Evolutionary conservation across 2,888 invertebrate species (phyloP).

Genomic region (Drosophila suboccidentalis): DNA sequence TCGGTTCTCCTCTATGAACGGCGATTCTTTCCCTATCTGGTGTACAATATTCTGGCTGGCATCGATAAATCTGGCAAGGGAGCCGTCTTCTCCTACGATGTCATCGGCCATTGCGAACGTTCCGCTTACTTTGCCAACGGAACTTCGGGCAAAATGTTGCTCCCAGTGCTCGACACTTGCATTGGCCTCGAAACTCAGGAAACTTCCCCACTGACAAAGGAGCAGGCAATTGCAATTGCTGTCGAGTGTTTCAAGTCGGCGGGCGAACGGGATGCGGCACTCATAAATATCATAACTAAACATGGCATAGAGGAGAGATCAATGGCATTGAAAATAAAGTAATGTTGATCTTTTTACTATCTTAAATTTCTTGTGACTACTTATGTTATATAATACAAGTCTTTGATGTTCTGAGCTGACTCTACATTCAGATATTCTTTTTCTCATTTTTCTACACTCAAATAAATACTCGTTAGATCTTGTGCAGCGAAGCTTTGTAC

Average conservation of each 20-base stretch:
- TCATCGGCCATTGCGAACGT: neutral
- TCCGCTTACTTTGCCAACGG: neutral
- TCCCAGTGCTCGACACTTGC: neutral
- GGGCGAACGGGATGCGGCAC: neutral
- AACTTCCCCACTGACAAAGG: neutral
- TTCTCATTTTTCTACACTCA: too few relatives aligned
- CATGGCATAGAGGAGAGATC: too few relatives aligned
- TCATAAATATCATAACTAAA: neutral
- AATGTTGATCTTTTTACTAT: too few relatives aligned
- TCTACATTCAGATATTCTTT: too few relatives aligned
- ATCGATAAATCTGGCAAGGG: neutral
- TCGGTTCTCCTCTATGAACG: neutral
- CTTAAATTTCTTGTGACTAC: too few relatives aligned
- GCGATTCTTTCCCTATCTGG: neutral
- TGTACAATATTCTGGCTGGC: neutral
- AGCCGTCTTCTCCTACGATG: conserved; percentile 1
- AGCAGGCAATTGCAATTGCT: neutral
- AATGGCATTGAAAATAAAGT: too few relatives aligned
- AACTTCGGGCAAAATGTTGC: neutral
- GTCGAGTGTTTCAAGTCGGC: neutral
- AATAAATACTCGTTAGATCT: too few relatives aligned
- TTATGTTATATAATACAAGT: too few relatives aligned
- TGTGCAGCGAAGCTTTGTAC: too few relatives aligned
- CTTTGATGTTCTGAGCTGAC: too few relatives aligned
- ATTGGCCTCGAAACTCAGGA: neutral